Base-by-base conservation (phyloP, 2,797 vertebrate genomes). In the Siniperca obscura region DNA sequence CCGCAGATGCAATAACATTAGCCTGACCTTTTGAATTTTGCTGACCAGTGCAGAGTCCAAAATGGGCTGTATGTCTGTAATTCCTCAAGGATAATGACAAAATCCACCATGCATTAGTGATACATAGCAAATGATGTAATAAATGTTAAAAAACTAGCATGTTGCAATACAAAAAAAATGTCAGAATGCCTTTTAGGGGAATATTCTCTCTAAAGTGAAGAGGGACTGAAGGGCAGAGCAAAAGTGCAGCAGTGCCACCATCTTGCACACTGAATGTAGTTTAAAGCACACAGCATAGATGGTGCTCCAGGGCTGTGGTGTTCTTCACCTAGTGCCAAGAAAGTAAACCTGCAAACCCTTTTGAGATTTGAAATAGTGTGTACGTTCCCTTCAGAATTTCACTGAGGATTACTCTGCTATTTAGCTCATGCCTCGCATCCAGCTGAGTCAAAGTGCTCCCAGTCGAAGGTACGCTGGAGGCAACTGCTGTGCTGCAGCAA, bases 21-120 rank as follows among this genome's bases (percentile, higher is more conserved):
- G 82, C 68, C 74, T 92, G 90, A 92, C 91, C 93, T 94, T 94
- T 91, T 80, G 65, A 82, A 79, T 84, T 89, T 75, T 85, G 86
- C 86, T 91, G 83, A 89, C 57, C 67, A 73, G 44, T 25, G 21
- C 48, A 55, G 48, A 87, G 52, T 75, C 19, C 64, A 74, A 89
- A 92, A 86, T 89, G 78, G 19, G 59, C 67, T 67, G 13, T 50
- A 61, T 70, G 71, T 76, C 70, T 82, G 40, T 70, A 81, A 84
- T 88, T 60, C 68, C 66, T 83, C 66, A 88, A 87, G 70, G 86
- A 75, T 73, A 62, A 61, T 72, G 30, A 79, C 61, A 82, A 87
- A 89, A 56, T 83, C 55, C 46, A 61, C 67, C 11, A 34, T 74
- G 59, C 38, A 22, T 59, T 62, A 62, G 40, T 70, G 42, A 76